Evolutionary conservation across 2,888 invertebrate species (phyloP).

Genomic region (Ditylenchus weischeri): DNA sequence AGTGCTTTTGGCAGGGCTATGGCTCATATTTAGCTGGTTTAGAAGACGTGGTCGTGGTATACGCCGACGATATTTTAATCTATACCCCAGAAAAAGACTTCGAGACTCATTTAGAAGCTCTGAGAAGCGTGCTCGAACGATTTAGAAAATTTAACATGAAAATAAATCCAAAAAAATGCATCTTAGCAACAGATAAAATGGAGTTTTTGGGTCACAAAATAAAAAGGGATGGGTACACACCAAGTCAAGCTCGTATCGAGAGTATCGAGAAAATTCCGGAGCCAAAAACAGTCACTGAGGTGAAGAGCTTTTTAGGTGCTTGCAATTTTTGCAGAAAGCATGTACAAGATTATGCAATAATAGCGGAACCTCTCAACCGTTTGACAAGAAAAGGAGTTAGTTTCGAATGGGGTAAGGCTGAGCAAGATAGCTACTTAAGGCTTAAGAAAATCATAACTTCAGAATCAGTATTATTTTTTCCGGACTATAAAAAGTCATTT

Average conservation of each 20-base stretch:
- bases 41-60: slow-evolving; percentile 20
- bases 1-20: slow-evolving; percentile 19
- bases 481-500: slow-evolving; percentile 25
- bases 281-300: slow-evolving; percentile 26
- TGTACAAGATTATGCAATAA: slow-evolving; percentile 30
- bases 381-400: slow-evolving; percentile 25
- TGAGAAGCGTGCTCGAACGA: slow-evolving; percentile 15
- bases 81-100: slow-evolving; percentile 12
- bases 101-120: slow-evolving; percentile 5
- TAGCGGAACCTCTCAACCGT: slow-evolving; percentile 34
- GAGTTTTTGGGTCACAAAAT: slow-evolving; percentile 26
- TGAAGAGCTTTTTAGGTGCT: slow-evolving; percentile 34
- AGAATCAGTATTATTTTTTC: slow-evolving; percentile 22
- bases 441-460: slow-evolving; percentile 21
- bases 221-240: slow-evolving; percentile 17
- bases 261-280: slow-evolving; percentile 20
- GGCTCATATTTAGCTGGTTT: slow-evolving; percentile 26
- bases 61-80: slow-evolving; percentile 27
- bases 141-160: slow-evolving; percentile 20
- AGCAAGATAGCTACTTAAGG: slow-evolving; percentile 28
- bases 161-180: slow-evolving; percentile 27
- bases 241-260: slow-evolving; percentile 12
- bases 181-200: slow-evolving; percentile 13
- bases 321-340: slow-evolving; percentile 32
- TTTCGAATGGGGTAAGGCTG: slow-evolving; percentile 35